Evolutionary conservation across 2,888 invertebrate species (phyloP).

Genomic region (Dryocosmus kuriphilus): DNA sequence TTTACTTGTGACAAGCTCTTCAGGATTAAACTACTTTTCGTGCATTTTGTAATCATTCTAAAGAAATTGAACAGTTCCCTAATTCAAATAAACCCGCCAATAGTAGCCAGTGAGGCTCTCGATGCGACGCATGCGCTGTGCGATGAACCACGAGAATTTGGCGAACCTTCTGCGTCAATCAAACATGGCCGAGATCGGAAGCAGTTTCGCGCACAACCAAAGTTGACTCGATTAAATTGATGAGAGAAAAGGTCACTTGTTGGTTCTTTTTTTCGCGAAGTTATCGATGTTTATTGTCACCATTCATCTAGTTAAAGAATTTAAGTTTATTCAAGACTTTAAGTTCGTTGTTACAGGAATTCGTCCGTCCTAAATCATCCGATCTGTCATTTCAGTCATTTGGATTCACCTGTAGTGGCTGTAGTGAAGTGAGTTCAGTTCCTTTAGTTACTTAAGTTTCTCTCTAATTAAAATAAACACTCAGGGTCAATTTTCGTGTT

Average conservation of each 20-base stretch:
- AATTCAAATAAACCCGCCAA: background rate
- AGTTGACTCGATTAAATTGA: too few relatives aligned
- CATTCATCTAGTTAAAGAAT: too few relatives aligned
- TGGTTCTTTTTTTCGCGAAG: conserved; percentile 33
- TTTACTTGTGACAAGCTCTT: too few relatives aligned
- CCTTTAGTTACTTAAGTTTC: conserved; percentile 9
- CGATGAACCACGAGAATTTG: accelerated
- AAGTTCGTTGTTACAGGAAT: background rate
- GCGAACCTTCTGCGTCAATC: background rate
- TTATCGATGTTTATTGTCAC: conserved; percentile 35
- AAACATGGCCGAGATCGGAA: background rate
- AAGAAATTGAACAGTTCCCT: too few relatives aligned
- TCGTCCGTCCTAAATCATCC: background rate
- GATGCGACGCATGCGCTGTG: too few relatives aligned
- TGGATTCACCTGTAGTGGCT: conserved; percentile 7
- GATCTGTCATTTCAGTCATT: conserved; percentile 11
- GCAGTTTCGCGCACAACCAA: background rate
- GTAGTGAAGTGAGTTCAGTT: conserved; percentile 6
- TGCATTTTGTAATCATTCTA: too few relatives aligned
- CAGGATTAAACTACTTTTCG: too few relatives aligned
- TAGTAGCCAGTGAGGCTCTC: background rate
- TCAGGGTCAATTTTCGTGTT: conserved; percentile 38
- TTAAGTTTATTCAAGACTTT: background rate
- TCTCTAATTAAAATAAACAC: conserved; percentile 33
- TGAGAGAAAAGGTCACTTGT: background rate